phyloP scores from a whole-genome alignment of 92 coral and sea anemone genomes.

The Palythoa grandis region DNA sequence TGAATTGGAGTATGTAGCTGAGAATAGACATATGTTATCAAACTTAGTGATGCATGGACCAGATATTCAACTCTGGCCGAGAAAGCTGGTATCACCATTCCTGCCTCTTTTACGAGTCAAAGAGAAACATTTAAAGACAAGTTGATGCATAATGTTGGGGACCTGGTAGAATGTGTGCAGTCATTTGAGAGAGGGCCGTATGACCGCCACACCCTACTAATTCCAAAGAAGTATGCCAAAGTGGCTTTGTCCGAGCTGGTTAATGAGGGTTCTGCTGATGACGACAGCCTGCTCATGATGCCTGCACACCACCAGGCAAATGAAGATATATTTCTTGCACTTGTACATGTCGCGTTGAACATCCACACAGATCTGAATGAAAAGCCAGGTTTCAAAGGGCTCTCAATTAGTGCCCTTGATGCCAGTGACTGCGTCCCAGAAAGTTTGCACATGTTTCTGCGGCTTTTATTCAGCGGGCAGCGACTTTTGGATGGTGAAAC shows the following conservation, averaged over 20 bases:
- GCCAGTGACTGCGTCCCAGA: constrained; percentile 28
- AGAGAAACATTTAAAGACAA: constrained; percentile 42
- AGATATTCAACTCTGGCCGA: constrained; percentile 55
- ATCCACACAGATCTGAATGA: constrained; percentile 18
- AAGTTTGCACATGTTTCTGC: constrained; percentile 25
- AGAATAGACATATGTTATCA: constrained; percentile 57
- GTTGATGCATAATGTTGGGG: constrained; percentile 39
- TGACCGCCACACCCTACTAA: constrained; percentile 62
- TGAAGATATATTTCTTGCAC: constrained; percentile 16
- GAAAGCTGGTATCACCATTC: constrained; percentile 49
- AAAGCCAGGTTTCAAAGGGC: not conserved
- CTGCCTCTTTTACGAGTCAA: constrained; percentile 33
- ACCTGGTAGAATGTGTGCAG: constrained; percentile 45
- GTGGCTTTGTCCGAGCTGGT: constrained; percentile 33
- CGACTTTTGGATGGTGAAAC: constrained; percentile 48
- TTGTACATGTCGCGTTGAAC: constrained; percentile 27
- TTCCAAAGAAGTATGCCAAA: constrained; percentile 49
- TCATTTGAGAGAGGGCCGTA: constrained; percentile 52
- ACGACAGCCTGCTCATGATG: constrained; percentile 29
- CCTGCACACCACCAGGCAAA: constrained; percentile 42
- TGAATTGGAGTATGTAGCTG: constrained; percentile 64
- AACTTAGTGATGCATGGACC: constrained; percentile 62
- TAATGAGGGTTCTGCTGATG: constrained; percentile 30
- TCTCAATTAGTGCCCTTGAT: not conserved
- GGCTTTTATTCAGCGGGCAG: not conserved